phyloP scores from a whole-genome alignment of 2,888 invertebrate genomes.

The Lapara coniferarum region DNA sequence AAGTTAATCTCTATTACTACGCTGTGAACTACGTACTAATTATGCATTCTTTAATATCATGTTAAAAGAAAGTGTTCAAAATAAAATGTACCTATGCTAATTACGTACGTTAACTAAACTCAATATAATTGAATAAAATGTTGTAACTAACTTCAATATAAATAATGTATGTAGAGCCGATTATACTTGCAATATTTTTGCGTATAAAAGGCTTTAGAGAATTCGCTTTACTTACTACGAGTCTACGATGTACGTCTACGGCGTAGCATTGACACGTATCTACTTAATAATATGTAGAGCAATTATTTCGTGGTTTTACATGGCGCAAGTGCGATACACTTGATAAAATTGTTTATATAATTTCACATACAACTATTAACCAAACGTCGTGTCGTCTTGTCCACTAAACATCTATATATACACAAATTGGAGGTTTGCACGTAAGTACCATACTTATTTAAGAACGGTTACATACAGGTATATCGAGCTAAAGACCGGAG shows the following conservation, averaged over 20 bases:
- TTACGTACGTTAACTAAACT: neutral
- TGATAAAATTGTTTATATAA: neutral
- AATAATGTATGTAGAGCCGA: neutral
- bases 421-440: slow-evolving; percentile 32
- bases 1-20: slow-evolving; percentile 5
- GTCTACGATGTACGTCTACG: slow-evolving; percentile 20
- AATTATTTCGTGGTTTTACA: neutral
- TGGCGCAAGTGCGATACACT: neutral
- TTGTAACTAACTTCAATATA: neutral
- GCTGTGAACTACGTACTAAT: neutral
- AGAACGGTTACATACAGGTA: slow-evolving; percentile 18
- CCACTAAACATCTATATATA: slow-evolving; percentile 13
- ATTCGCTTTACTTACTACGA: slow-evolving; percentile 20
- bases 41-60: neutral
- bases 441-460: slow-evolving; percentile 30
- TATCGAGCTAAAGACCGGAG: slow-evolving; percentile 32
- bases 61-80: neutral
- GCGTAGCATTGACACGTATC: slow-evolving; percentile 15
- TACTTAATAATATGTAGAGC: slow-evolving; percentile 7
- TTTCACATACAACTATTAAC: neutral
- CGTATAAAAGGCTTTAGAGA: slow-evolving; percentile 7
- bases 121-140: neutral
- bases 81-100: too few relatives aligned
- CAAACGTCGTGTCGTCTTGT: neutral
- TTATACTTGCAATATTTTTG: neutral